Evolutionary conservation across 30 jellyfish, hydroid and myxozoan species (phyloP), one percentile per base, ranked within the genome.

Genomic region (Cassiopea andromeda): DNA sequence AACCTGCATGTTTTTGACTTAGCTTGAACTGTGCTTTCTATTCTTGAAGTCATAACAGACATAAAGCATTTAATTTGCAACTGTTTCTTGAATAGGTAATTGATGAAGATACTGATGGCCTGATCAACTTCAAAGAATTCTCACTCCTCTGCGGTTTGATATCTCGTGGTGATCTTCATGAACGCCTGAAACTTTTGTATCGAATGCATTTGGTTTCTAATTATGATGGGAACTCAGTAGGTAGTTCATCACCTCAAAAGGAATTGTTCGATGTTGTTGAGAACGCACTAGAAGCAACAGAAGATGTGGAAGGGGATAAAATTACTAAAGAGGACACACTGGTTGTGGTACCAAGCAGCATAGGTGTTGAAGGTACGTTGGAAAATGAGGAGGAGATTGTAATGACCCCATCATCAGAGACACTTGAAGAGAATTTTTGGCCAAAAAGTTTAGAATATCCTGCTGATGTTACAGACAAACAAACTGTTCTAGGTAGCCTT

Each of bases 81-180:
- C 64, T 27, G 60, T 67, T 46, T 16, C 46, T 1, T 61, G 4
- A 2, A 61, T 61, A 96, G 99, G 98, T 96, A 1, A 66, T 96
- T 7, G 97, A 96, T 71, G 91, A 93, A 27, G 95, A 92, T 60
- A 75, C 73, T 10, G 96, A 92, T 69, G 97, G 97, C 67, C 82
- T 88, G 16, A 92, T 96, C 76, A 89, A 96, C 87, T 96, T 96
- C 94, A 91, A 91, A 47, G 97, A 91, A 54, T 96, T 92, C 66
- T 92, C 98, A 1, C 88, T 70, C 14, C 73, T 91, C 18, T 92
- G 94, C 81, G 98, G 97, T n/a, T 69, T 84, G 71, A 88, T 96
- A 1, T 91, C 98, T 83, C 98, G 96, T 3, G 99, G 99, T 18
- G 98, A 96, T 46, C 84, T 96, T 38, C 75, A 87, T 84, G 93